phyloP scores from a whole-genome alignment of 2,888 invertebrate species.

The Meta bourneti region DNA sequence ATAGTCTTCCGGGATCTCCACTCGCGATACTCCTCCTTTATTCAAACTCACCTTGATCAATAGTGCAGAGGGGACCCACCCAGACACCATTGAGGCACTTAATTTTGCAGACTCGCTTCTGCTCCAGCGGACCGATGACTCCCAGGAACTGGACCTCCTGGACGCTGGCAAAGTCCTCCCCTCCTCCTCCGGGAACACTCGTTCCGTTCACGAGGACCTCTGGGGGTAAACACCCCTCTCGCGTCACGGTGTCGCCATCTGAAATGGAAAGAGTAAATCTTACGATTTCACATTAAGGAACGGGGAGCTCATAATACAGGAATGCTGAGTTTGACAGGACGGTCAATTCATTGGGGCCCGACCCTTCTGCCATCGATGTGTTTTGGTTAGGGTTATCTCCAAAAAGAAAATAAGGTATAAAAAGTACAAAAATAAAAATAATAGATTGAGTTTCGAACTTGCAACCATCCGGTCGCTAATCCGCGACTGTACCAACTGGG shows the following conservation, averaged over 20 bases:
- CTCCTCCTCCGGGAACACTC: constrained; percentile 64
- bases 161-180: constrained; percentile 74
- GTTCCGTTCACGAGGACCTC: constrained; percentile 78
- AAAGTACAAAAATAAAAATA: too few relatives aligned
- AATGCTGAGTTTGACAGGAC: too few relatives aligned
- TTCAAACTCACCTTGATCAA: constrained; percentile 84
- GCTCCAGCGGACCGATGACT: constrained; percentile 79
- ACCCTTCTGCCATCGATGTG: too few relatives aligned
- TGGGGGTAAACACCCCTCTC: constrained; percentile 77
- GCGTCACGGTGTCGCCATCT: constrained; percentile 53
- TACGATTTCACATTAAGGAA: background rate
- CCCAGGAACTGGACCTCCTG: constrained; percentile 78
- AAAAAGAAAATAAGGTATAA: too few relatives aligned
- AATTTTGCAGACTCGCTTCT: constrained; percentile 89
- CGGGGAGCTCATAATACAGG: too few relatives aligned
- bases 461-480: too few relatives aligned
- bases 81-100: constrained; percentile 92
- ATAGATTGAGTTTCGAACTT: too few relatives aligned
- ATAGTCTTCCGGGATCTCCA: too few relatives aligned
- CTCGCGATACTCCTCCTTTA: too few relatives aligned
- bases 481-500: too few relatives aligned
- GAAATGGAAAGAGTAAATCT: background rate
- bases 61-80: constrained; percentile 90
- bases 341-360: too few relatives aligned
- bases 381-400: too few relatives aligned